Base-by-base conservation (phyloP, 2,888 invertebrate species). In the Platycheirus rosarum region DNA sequence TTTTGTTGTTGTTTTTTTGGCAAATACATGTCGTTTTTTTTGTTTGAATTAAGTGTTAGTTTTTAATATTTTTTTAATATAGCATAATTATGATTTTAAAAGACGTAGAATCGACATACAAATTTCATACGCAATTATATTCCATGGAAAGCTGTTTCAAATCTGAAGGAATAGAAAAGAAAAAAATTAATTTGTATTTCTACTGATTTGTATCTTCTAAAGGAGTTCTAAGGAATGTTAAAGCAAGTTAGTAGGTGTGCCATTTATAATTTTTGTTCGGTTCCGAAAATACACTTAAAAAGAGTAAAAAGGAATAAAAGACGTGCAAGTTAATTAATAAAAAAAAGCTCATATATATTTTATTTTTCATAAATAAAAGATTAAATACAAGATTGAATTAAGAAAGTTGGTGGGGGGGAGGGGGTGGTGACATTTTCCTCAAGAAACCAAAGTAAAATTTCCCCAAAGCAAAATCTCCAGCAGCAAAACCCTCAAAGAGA, bases 121-220 rank as follows among this genome's bases (percentile, higher is more conserved):
- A 84, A 88, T 84, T 86, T 87, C 86, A 84, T 82, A 85, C 86
- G 87, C 87, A 85, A 89, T 75, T 84, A 87, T 85, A 84, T 86
- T 85, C 87, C 87, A 88, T 84, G 86, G 86, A 85, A 86, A 86
- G 84, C 85, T 60, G 84, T 84, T 87, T 89, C 88, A 89, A 87
- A 89, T 89, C 89, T 89, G 78, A 32, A 70, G 86, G 53, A 68
- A 66, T 71, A 77, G 70, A 70, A 70, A 42, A 71, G 16, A 69
- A 29, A 29, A 14, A 40, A 40, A 37, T 57, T 8, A 51, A 73
- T 29, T 42, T 42, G n/a, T 40, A 32, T 46, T 57, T 69, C 14
- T 49, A 53, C 23, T 37, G 14, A 55, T 26, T 46, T 57, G 0
- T 11, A 6, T 13, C 4, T n/a, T n/a, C n/a, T n/a, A 37, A 44